phyloP scores from a whole-genome alignment of 2,113 vertebrate genomes.

The Thalassarche chlororhynchos region DNA sequence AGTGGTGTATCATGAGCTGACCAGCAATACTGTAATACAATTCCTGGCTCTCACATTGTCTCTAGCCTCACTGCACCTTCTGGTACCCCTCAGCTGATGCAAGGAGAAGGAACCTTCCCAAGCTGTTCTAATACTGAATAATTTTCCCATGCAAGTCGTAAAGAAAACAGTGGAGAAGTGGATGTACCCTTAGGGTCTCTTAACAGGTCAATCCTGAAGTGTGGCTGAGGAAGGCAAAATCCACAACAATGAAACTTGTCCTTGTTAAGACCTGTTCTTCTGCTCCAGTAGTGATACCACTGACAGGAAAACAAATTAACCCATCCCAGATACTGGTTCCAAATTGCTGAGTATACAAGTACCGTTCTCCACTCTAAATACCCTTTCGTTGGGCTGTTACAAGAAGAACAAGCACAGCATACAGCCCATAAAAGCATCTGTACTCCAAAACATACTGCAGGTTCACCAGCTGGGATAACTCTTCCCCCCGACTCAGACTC shows the following conservation, averaged over 20 bases:
- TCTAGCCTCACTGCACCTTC: background rate
- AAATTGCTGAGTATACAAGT: background rate
- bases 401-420: background rate
- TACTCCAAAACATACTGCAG: background rate
- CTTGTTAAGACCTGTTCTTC: background rate
- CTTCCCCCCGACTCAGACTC: background rate
- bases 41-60: background rate
- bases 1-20: background rate
- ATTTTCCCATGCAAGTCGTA: background rate
- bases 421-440: background rate
- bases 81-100: background rate
- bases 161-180: background rate
- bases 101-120: background rate
- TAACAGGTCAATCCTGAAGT: background rate
- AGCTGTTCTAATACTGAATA: background rate
- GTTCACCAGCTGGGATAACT: background rate
- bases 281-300: background rate
- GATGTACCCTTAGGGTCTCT: background rate
- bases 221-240: background rate
- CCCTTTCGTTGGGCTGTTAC: accelerated
- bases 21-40: background rate
- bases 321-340: background rate
- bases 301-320: background rate
- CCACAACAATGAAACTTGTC: background rate
- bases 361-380: background rate